These are phyloP conservation scores for Monochamus saltuarius DNA, from an alignment of 1,140 invertebrate species.

Conservation along the genomic window DNA sequence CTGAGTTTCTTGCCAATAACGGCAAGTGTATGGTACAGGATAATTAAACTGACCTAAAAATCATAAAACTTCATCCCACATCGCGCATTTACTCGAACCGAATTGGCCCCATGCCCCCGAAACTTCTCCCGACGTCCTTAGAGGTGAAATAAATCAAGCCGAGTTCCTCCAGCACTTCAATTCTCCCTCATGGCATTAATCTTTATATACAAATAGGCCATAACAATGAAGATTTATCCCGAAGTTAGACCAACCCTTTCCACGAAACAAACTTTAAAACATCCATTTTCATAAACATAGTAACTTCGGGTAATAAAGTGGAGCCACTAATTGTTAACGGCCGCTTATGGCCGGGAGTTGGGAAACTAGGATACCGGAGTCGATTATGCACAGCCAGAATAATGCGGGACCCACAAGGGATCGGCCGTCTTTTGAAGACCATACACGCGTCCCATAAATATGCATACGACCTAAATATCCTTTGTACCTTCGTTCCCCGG, in stretches of 20 bases:
- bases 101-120: too few relatives aligned
- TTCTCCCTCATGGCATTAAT: neutral
- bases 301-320: neutral
- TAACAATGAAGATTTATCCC: conserved; percentile 9
- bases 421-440: neutral
- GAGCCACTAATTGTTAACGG: conserved; percentile 19
- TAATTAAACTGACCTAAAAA: too few relatives aligned
- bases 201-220: conserved; percentile 1
- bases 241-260: neutral
- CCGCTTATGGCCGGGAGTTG: conserved; percentile 14
- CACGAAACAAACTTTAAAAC: conserved; percentile 13
- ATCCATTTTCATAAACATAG: conserved; percentile 12
- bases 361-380: conserved; percentile 4
- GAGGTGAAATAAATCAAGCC: too few relatives aligned
- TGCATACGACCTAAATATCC: too few relatives aligned
- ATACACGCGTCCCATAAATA: too few relatives aligned
- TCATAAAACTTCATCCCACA: too few relatives aligned
- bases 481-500: too few relatives aligned
- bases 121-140: too few relatives aligned
- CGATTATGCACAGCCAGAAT: conserved; percentile 8
- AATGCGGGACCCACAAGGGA: neutral
- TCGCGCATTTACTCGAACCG: too few relatives aligned
- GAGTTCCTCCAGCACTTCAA: too few relatives aligned
- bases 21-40: too few relatives aligned
- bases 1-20: too few relatives aligned